These are phyloP conservation scores for Latrodectus hesperus DNA, from an alignment of 2,888 invertebrate genomes.

Conservation along the genomic window DNA sequence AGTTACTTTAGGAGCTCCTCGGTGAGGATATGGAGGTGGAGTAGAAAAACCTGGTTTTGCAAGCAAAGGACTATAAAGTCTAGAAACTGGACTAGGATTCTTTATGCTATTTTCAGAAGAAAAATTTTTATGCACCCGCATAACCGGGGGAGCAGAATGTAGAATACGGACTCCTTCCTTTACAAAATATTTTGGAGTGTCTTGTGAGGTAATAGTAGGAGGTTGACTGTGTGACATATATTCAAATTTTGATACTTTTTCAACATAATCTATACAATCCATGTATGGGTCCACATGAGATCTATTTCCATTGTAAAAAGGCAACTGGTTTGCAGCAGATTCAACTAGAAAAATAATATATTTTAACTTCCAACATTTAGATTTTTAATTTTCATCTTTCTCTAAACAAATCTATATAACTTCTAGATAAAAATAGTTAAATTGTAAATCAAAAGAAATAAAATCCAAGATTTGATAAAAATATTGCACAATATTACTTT, in stretches of 20 bases:
- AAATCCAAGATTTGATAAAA: too few relatives aligned
- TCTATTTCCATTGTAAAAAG: constrained; percentile 10
- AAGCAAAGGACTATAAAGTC: constrained; percentile 49
- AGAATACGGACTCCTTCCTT: constrained; percentile 69
- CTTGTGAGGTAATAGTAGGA: constrained; percentile 66
- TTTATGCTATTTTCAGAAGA: constrained; percentile 59
- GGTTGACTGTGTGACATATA: constrained; percentile 80
- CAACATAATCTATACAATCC: constrained; percentile 80
- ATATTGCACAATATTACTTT: too few relatives aligned
- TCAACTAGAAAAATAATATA: constrained; percentile 25
- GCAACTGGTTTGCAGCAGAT: constrained; percentile 31
- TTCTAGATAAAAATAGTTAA: too few relatives aligned
- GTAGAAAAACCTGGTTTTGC: constrained; percentile 64
- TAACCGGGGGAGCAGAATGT: constrained; percentile 55
- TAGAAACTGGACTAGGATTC: constrained; percentile 55
- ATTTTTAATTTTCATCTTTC: too few relatives aligned
- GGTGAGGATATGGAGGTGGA: constrained; percentile 58
- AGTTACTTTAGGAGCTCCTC: constrained; percentile 29
- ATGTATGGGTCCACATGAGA: constrained; percentile 32
- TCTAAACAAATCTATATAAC: too few relatives aligned
- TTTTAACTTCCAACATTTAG: too few relatives aligned
- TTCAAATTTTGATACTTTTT: constrained; percentile 87
- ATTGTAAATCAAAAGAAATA: too few relatives aligned
- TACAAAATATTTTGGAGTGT: constrained; percentile 69
- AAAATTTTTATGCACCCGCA: constrained; percentile 53